A percentile compares a stretch with the other conserved stretches of the same genome.
Evolutionary conservation across 1,140 invertebrate species (phyloP).

Genomic region (Camponotus vicinus): DNA sequence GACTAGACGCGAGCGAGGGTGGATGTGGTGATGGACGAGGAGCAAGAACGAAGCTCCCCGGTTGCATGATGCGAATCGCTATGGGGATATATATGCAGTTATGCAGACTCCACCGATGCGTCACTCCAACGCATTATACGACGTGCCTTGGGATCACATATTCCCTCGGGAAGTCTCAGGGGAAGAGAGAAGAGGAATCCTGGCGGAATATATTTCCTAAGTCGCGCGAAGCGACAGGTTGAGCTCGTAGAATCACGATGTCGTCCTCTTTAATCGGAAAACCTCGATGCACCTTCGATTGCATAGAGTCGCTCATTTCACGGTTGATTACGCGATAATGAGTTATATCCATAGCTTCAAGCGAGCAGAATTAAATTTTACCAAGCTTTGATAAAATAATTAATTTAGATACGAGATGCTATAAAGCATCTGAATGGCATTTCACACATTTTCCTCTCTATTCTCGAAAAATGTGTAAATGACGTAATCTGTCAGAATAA

Average conservation of each 20-base stretch:
- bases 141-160: constrained; percentile 70
- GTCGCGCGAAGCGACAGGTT: constrained; percentile 66
- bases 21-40: constrained; percentile 78
- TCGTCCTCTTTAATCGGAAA: constrained; percentile 47
- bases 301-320: background rate
- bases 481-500: constrained; percentile 39
- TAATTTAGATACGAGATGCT: background rate
- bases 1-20: constrained; percentile 58
- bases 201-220: constrained; percentile 69
- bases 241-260: constrained; percentile 40
- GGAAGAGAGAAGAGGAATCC: constrained; percentile 50
- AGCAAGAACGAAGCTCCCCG: constrained; percentile 63
- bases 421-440: background rate
- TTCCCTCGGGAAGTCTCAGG: constrained; percentile 67
- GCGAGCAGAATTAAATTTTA: background rate
- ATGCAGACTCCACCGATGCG: constrained; percentile 80
- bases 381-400: constrained; percentile 1
- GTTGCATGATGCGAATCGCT: constrained; percentile 71
- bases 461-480: constrained; percentile 22
- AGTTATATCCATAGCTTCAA: background rate
- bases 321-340: background rate
- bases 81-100: constrained; percentile 80
- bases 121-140: constrained; percentile 79
- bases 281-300: constrained; percentile 48
- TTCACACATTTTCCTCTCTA: background rate